Conservation (phyloP, 1,140 invertebrate genomes). For the Scaptodrosophila lebanonensis region DNA sequence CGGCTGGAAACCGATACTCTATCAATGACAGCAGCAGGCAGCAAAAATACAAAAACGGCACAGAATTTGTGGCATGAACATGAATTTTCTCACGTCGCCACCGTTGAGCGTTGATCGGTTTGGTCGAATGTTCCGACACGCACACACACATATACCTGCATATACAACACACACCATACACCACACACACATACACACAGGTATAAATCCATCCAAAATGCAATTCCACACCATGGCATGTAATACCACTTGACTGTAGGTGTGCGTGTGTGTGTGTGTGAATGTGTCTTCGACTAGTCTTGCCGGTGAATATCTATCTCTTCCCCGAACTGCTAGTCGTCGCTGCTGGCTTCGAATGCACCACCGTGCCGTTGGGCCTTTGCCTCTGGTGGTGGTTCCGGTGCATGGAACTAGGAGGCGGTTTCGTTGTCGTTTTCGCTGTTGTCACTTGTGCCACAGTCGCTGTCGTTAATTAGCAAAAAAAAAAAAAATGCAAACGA, state of each 20-base stretch:
- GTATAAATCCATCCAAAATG: constrained; percentile 27
- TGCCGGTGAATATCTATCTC: constrained; percentile 66
- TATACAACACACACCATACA: no score
- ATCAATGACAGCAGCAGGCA: constrained; percentile 26
- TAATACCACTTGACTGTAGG: constrained; percentile 30
- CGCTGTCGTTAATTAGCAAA: constrained; percentile 67
- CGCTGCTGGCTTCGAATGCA: constrained; percentile 55
- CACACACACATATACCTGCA: constrained; percentile 11
- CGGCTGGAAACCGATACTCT: constrained; percentile 16
- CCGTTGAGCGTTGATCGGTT: constrained; percentile 40
- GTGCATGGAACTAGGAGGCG: constrained; percentile 28
- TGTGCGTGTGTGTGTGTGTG: constrained; percentile 19
- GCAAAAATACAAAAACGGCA: constrained; percentile 43
- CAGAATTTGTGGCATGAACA: constrained; percentile 71
- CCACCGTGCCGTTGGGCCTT: constrained; percentile 11
- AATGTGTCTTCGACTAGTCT: constrained; percentile 45
- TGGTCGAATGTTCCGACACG: constrained; percentile 11
- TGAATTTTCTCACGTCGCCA: constrained; percentile 71
- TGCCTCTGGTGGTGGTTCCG: constrained; percentile 18
- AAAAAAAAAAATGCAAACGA: constrained; percentile 60
- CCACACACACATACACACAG: constrained; percentile 7
- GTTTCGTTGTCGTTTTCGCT: constrained; percentile 35
- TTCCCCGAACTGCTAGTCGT: constrained; percentile 53
- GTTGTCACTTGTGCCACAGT: constrained; percentile 17
- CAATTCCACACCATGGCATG: constrained; percentile 28